phyloP scores from a whole-genome alignment of 2,888 invertebrate genomes.

The Thymelicus sylvestris region DNA sequence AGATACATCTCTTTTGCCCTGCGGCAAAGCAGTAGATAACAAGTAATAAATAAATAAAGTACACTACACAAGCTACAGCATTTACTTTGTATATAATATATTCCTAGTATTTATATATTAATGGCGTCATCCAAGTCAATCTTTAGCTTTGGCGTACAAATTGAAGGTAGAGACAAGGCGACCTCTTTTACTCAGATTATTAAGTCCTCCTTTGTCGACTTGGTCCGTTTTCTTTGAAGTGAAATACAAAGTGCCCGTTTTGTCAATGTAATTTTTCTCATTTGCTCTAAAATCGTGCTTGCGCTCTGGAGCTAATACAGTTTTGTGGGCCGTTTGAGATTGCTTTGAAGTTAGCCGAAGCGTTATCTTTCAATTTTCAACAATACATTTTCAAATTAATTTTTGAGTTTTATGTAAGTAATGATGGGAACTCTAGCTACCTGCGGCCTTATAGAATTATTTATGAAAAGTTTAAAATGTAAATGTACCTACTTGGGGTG shows the following conservation, averaged over 20 bases:
- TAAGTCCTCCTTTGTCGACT: constrained; percentile 31
- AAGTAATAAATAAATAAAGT: neutral
- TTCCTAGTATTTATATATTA: neutral
- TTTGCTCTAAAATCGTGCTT: constrained; percentile 34
- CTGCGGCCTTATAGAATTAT: no score
- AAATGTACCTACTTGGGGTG: no score
- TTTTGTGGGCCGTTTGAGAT: constrained; percentile 13
- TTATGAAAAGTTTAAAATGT: no score
- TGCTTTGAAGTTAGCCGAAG: constrained; percentile 22
- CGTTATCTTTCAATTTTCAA: constrained; percentile 6
- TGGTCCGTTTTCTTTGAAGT: constrained; percentile 27
- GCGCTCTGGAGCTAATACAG: constrained; percentile 30
- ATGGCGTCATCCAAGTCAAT: neutral
- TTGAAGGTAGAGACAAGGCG: constrained; percentile 5
- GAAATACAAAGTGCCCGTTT: constrained; percentile 31
- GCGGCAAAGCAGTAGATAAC: no score
- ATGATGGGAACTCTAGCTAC: no score
- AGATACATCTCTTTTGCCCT: no score
- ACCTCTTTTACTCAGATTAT: constrained; percentile 25
- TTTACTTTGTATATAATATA: neutral
- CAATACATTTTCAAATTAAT: neutral
- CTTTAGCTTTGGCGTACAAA: constrained; percentile 25
- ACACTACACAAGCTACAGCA: neutral
- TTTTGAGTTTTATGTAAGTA: neutral
- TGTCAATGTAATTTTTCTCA: constrained; percentile 38